Percentiles rank a stretch among this genome's conserved stretches.
phyloP scores from a whole-genome alignment of 2,797 vertebrate species.

The Pelodytes ibericus region DNA sequence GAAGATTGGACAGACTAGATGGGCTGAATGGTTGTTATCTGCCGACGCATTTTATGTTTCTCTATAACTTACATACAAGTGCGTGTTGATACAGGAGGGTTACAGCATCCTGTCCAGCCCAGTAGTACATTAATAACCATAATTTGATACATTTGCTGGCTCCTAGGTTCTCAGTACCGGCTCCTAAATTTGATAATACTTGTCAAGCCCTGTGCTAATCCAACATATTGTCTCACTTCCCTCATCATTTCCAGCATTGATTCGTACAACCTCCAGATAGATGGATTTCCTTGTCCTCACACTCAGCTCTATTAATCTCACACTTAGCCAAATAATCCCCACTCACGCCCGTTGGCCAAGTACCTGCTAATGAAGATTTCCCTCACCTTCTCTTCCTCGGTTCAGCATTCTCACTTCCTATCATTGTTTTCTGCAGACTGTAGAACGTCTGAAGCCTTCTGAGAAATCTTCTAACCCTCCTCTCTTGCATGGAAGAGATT shows the following conservation, averaged over 20 bases:
- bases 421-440: slow-evolving; percentile 4
- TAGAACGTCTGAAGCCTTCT: background rate
- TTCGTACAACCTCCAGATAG: background rate
- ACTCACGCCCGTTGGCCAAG: background rate
- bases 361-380: background rate
- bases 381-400: background rate
- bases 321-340: background rate
- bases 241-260: slow-evolving; percentile 21
- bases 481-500: background rate
- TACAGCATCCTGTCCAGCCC: too few species aligned
- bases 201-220: too few species aligned
- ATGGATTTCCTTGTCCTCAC: slow-evolving; percentile 24
- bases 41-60: too few species aligned
- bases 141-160: too few species aligned
- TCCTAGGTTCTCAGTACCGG: too few species aligned
- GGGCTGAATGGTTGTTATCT: too few species aligned
- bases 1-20: too few species aligned
- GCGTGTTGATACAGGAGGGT: too few species aligned
- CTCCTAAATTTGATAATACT: too few species aligned
- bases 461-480: background rate
- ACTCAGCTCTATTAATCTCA: background rate
- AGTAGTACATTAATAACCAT: too few species aligned
- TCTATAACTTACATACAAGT: too few species aligned
- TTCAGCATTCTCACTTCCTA: slow-evolving; percentile 5
- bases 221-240: slow-evolving; percentile 15